These are phyloP conservation scores for Cydia strobilella DNA, from an alignment of 1,140 invertebrate species.

Conservation along the genomic window DNA sequence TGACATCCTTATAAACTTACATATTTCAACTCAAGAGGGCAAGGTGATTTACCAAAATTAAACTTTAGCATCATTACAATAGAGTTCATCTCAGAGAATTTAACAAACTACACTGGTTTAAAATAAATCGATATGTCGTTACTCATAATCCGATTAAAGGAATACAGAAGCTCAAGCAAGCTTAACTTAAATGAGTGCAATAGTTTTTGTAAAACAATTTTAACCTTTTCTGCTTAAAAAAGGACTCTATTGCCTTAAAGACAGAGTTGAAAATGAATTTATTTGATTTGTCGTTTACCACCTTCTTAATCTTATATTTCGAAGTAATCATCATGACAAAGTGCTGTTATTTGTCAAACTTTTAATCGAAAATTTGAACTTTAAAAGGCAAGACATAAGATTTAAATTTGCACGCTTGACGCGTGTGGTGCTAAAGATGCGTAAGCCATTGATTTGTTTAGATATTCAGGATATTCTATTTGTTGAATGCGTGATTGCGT, in stretches of 20 bases:
- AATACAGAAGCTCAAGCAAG: conserved; percentile 20
- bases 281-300: background rate
- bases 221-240: background rate
- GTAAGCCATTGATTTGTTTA: conserved; percentile 10
- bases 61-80: background rate
- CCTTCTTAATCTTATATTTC: background rate
- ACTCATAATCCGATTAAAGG: conserved; percentile 26
- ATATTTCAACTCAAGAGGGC: background rate
- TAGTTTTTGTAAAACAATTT: background rate
- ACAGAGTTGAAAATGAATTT: background rate
- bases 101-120: background rate
- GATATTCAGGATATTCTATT: background rate
- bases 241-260: background rate
- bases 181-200: background rate
- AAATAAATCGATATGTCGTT: background rate
- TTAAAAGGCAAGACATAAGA: background rate
- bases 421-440: background rate
- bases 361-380: background rate
- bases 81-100: background rate
- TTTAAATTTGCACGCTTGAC: background rate
- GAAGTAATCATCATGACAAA: conserved; percentile 23
- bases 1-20: background rate
- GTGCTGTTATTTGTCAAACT: conserved; percentile 8
- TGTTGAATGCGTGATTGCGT: background rate
- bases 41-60: background rate